Evolutionary conservation across 2,888 invertebrate species (phyloP).

Genomic region (Arctia plantaginis): DNA sequence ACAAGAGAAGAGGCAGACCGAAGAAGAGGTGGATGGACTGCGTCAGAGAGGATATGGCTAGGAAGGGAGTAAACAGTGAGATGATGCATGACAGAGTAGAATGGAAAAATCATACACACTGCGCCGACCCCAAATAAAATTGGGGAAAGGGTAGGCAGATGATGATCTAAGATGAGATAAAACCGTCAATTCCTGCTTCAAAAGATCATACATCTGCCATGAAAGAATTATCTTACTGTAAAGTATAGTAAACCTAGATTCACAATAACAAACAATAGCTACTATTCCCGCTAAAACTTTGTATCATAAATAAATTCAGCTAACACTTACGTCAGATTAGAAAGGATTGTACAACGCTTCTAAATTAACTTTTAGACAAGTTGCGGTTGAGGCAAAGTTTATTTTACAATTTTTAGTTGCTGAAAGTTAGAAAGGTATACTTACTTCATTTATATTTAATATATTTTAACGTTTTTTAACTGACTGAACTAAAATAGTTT

Average conservation of each 20-base stretch:
- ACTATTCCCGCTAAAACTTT: conserved; percentile 21
- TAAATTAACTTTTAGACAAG: conserved; percentile 18
- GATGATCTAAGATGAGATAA: neutral
- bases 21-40: too few relatives aligned
- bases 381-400: conserved; percentile 2
- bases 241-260: conserved; percentile 4
- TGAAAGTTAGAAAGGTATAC: neutral
- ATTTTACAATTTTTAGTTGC: conserved; percentile 8
- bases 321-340: conserved; percentile 16
- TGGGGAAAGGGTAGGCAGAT: too few relatives aligned
- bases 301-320: conserved; percentile 18
- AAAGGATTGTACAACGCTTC: conserved; percentile 10
- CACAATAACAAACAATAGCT: conserved; percentile 17
- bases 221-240: neutral
- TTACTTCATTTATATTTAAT: neutral
- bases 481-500: neutral
- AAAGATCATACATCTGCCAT: neutral
- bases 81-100: too few relatives aligned
- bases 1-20: too few relatives aligned
- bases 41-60: too few relatives aligned
- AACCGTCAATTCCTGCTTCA: neutral
- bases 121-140: too few relatives aligned
- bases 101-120: too few relatives aligned
- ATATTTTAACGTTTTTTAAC: neutral
- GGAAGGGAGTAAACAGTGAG: too few relatives aligned